Percentiles rank a stretch among this genome's conserved stretches.
phyloP scores from a whole-genome alignment of 2,113 vertebrate species.

The Eublepharis macularius region DNA sequence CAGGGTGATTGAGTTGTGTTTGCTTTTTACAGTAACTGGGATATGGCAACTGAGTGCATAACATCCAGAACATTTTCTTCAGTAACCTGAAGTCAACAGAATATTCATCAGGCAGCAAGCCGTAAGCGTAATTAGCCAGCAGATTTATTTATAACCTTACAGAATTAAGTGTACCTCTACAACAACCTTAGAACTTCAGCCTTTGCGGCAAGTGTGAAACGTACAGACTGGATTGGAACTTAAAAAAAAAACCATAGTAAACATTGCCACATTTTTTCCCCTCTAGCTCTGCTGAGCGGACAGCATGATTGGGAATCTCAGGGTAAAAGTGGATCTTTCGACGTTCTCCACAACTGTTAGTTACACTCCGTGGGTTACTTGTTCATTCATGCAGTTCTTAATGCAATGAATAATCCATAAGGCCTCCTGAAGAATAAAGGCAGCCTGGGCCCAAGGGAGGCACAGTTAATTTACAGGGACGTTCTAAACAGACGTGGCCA shows the following conservation, averaged over 20 bases:
- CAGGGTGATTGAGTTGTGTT: neutral
- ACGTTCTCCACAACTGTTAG: constrained; percentile 7
- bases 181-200: neutral
- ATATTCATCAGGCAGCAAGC: constrained; percentile 15
- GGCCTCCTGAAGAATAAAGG: constrained; percentile 17
- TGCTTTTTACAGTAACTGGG: neutral
- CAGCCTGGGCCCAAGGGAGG: constrained; percentile 42
- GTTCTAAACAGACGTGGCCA: constrained; percentile 1
- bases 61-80: constrained; percentile 23
- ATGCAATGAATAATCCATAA: constrained; percentile 65
- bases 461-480: constrained; percentile 26
- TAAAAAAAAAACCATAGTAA: neutral
- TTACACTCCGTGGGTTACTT: constrained; percentile 3
- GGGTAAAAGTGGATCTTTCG: constrained; percentile 3
- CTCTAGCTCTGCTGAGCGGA: neutral
- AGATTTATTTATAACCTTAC: neutral
- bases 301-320: constrained; percentile 22
- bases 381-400: constrained; percentile 48
- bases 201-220: neutral
- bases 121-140: neutral
- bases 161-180: constrained; percentile 10
- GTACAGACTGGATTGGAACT: neutral
- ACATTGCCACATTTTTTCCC: constrained; percentile 2
- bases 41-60: neutral
- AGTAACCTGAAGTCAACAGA: neutral